Evolutionary conservation across 2,888 invertebrate genomes (phyloP).

Genomic region (Exephanes ischioxanthus): DNA sequence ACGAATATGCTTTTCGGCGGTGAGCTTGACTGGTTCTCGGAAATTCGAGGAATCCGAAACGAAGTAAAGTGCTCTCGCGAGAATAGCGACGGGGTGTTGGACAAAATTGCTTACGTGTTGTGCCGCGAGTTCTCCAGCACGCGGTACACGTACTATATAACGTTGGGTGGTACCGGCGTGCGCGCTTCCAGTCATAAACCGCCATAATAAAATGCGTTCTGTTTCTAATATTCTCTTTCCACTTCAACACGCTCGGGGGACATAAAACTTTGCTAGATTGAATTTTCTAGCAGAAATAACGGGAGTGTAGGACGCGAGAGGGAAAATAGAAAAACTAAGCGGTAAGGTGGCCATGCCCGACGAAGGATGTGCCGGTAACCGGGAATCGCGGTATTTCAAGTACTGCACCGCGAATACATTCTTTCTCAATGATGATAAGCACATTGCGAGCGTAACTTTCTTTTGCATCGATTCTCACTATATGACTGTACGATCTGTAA

Average conservation of each 20-base stretch:
- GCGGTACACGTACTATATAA: conserved; percentile 40
- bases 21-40: neutral
- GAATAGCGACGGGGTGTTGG: conserved; percentile 37
- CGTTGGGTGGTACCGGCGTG: conserved; percentile 18
- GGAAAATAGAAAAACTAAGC: neutral
- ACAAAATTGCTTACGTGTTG: conserved; percentile 37
- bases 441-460: neutral
- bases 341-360: neutral
- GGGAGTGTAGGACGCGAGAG: conserved; percentile 1
- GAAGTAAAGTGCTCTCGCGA: conserved; percentile 32
- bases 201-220: conserved; percentile 77
- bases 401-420: neutral
- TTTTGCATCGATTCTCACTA: neutral
- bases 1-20: conserved; percentile 37
- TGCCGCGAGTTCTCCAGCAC: conserved; percentile 9
- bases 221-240: conserved; percentile 78
- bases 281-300: conserved; percentile 74
- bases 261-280: conserved; percentile 79
- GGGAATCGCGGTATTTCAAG: conserved; percentile 30
- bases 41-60: conserved; percentile 37
- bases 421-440: conserved; percentile 37
- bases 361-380: neutral
- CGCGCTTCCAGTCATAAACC: conserved; percentile 75
- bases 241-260: conserved; percentile 67
- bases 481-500: neutral